Conservation (phyloP, 1,140 invertebrate genomes). For the Matsumurasca onukii region DNA sequence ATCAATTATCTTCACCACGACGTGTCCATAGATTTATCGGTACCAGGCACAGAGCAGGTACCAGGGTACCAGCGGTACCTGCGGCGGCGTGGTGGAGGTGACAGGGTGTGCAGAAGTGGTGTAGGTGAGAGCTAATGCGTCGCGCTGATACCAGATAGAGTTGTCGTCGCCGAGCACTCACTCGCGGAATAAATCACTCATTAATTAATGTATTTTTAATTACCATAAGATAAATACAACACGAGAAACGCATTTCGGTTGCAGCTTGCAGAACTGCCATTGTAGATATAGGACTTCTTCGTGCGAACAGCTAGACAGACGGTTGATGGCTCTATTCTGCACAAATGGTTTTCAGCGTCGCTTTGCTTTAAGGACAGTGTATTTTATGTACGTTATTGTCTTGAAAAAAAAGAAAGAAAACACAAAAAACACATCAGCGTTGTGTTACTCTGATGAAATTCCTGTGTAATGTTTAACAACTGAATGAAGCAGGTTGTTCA, state of each 20-base stretch:
- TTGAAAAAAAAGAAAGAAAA: too few species aligned
- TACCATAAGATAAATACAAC: not conserved
- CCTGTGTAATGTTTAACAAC: too few species aligned
- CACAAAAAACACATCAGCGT: too few species aligned
- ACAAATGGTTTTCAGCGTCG: too few species aligned
- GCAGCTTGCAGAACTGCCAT: not conserved
- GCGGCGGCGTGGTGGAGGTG: not conserved
- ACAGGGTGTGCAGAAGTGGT: not conserved
- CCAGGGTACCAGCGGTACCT: not conserved
- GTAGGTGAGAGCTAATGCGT: not conserved
- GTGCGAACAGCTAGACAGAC: not conserved
- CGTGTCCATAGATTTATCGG: too few species aligned
- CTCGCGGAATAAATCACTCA: conserved; percentile 10
- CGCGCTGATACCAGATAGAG: not conserved
- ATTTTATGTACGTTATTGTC: too few species aligned
- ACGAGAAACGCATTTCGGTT: conserved; percentile 17
- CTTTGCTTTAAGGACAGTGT: too few species aligned
- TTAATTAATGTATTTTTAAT: conserved; percentile 27
- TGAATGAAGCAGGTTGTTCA: too few species aligned
- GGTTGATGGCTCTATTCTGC: not conserved
- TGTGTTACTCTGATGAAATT: too few species aligned
- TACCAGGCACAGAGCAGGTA: not conserved
- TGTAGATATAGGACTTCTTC: not conserved
- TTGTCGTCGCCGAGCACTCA: not conserved
- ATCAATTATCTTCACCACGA: not conserved